phyloP scores from a whole-genome alignment of 2,888 invertebrate species.

The Linnaemya tessellans region DNA sequence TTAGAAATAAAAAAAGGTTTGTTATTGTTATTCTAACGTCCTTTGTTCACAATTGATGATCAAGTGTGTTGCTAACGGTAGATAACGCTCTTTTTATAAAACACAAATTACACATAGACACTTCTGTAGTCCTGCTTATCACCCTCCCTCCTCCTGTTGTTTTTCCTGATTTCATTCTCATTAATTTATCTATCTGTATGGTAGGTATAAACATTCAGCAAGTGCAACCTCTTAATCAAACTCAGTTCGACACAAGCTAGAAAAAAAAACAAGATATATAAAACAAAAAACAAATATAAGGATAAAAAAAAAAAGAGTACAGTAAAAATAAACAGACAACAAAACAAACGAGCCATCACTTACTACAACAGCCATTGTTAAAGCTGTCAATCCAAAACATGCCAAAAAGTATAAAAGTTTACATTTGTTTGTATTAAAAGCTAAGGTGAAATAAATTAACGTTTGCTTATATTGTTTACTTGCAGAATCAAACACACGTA shows the following conservation, averaged over 20 bases:
- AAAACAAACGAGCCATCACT: constrained; percentile 66
- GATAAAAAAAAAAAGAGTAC: constrained; percentile 25
- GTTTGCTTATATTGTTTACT: constrained; percentile 60
- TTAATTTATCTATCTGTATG: constrained; percentile 62
- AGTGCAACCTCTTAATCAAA: constrained; percentile 69
- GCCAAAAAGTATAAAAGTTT: constrained; percentile 71
- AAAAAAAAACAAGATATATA: neutral
- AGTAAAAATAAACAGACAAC: constrained; percentile 45
- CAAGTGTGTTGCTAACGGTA: constrained; percentile 66
- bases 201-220: constrained; percentile 35
- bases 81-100: constrained; percentile 47
- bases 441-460: constrained; percentile 70
- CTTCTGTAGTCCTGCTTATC: neutral
- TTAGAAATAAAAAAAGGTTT: neutral
- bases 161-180: constrained; percentile 57
- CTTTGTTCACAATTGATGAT: constrained; percentile 68
- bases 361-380: constrained; percentile 66
- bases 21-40: constrained; percentile 51
- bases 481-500: constrained; percentile 11
- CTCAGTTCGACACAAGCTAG: constrained; percentile 44
- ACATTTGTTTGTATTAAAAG: constrained; percentile 71
- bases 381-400: constrained; percentile 68
- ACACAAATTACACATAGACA: neutral
- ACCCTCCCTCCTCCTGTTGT: neutral
- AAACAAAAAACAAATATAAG: constrained; percentile 1